These are phyloP conservation scores for Empidonax traillii DNA, from an alignment of 2,113 vertebrate species.

Conservation along the genomic window DNA sequence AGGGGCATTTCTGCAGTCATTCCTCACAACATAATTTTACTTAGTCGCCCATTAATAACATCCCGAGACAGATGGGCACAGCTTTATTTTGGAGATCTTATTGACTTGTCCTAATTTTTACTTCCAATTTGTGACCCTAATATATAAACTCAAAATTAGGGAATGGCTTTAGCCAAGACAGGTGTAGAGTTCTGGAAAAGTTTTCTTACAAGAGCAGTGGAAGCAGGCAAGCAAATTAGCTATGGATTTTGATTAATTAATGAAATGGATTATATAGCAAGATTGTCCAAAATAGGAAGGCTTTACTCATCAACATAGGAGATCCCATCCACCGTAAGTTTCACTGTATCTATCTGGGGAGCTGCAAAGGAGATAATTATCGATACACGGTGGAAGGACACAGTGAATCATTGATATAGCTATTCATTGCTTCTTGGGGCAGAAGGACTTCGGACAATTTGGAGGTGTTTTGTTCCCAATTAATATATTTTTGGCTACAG, in stretches of 20 bases:
- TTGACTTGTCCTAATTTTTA: neutral
- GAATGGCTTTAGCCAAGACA: neutral
- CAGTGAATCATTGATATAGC: neutral
- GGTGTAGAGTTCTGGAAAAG: neutral
- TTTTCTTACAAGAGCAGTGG: neutral
- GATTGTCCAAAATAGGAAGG: neutral
- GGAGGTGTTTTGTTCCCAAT: neutral
- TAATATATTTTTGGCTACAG: conserved; percentile 5
- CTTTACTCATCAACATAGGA: neutral
- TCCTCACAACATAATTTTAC: neutral
- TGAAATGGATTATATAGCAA: neutral
- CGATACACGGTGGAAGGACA: neutral
- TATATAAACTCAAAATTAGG: neutral
- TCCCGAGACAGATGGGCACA: neutral
- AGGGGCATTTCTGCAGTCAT: conserved; percentile 26
- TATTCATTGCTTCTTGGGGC: neutral
- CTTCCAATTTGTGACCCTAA: neutral
- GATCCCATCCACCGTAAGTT: neutral
- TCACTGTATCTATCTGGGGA: neutral
- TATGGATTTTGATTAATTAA: neutral
- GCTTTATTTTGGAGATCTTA: conserved; percentile 11
- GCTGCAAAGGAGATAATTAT: neutral
- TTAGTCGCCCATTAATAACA: conserved; percentile 1
- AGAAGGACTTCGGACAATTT: neutral
- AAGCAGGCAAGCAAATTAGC: neutral